Percentiles rank a stretch among this genome's conserved stretches.
These are phyloP conservation scores for Proterorhinus semilunaris DNA, from an alignment of 2,113 vertebrate species.

Conservation along the genomic window DNA sequence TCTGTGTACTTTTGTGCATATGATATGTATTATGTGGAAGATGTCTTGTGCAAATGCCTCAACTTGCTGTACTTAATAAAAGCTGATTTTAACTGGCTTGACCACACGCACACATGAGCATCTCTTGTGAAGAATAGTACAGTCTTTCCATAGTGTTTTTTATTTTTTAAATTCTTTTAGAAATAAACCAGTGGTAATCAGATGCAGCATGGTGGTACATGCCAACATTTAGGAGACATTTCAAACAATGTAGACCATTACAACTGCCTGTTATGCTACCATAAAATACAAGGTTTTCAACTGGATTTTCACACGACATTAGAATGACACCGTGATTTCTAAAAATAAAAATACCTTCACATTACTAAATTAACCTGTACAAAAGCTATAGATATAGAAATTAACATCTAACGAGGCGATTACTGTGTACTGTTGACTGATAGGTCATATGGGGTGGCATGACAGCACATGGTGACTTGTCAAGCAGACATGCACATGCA, in stretches of 20 bases:
- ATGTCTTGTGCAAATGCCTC: conserved; percentile 83
- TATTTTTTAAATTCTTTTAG: conserved; percentile 23
- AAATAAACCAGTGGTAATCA: conserved; percentile 45
- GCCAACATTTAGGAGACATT: neutral
- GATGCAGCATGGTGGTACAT: conserved; percentile 32
- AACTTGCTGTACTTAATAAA: conserved; percentile 88
- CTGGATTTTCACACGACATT: conserved; percentile 1
- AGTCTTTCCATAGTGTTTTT: conserved; percentile 41
- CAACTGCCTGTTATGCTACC: neutral
- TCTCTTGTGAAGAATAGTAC: neutral
- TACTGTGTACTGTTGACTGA: conserved; percentile 24
- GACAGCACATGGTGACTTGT: conserved; percentile 27
- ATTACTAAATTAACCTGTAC: neutral
- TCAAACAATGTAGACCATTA: neutral
- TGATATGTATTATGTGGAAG: conserved; percentile 80
- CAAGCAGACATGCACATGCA: conserved; percentile 33
- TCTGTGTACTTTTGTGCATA: conserved; percentile 84
- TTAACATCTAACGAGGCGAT: neutral
- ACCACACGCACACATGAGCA: conserved; percentile 11
- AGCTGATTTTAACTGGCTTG: conserved; percentile 81
- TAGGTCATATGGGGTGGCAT: conserved; percentile 52
- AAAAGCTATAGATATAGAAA: neutral
- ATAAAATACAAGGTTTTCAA: neutral
- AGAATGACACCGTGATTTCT: conserved; percentile 12
- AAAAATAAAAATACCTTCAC: neutral